phyloP scores from a whole-genome alignment of 2,888 invertebrate species.

The Periphyllus acericola region DNA sequence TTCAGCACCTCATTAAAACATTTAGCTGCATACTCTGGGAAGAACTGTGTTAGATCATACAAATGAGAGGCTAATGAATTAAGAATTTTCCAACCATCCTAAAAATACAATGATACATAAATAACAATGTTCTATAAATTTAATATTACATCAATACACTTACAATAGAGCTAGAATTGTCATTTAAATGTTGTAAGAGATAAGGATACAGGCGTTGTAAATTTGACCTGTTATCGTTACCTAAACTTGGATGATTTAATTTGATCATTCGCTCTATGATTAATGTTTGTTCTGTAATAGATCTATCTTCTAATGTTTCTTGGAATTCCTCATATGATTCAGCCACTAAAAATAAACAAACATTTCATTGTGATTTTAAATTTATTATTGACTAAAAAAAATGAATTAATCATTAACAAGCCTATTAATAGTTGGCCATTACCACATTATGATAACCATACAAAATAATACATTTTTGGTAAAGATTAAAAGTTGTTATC shows the following conservation, averaged over 20 bases:
- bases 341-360: constrained; percentile 70
- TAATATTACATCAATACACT: not conserved
- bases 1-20: constrained; percentile 77
- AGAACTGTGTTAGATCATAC: constrained; percentile 78
- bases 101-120: constrained; percentile 41
- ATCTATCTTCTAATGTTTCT: constrained; percentile 73
- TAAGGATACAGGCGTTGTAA: constrained; percentile 79
- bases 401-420: too few species aligned
- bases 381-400: not conserved
- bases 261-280: constrained; percentile 86
- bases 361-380: not conserved
- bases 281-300: constrained; percentile 75
- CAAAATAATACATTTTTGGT: not conserved
- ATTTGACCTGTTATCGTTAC: constrained; percentile 81
- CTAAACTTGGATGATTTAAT: constrained; percentile 85
- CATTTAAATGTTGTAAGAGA: constrained; percentile 81
- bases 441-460: not conserved
- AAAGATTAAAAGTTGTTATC: not conserved
- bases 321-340: constrained; percentile 74
- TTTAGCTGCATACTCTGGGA: constrained; percentile 76
- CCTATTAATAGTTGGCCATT: too few species aligned
- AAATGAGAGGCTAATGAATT: constrained; percentile 69
- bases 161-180: constrained; percentile 66
- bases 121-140: constrained; percentile 21
- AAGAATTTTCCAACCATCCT: constrained; percentile 65